These are phyloP conservation scores for Solea senegalensis DNA, from an alignment of 2,113 vertebrate species.

Conservation along the genomic window DNA sequence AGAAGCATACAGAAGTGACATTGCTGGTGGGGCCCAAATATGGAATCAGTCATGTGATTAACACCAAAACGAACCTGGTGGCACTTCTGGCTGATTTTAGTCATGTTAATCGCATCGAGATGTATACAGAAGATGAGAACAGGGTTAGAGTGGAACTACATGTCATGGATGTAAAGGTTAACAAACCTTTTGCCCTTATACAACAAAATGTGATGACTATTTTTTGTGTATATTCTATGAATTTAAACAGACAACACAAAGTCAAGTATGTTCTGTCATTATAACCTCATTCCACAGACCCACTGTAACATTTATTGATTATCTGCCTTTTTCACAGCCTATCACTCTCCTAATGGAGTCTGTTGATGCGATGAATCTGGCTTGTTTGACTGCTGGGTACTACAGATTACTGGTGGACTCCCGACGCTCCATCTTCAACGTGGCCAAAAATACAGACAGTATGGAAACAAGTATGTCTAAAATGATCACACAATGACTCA, in stretches of 20 bases:
- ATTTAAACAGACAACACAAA: background rate
- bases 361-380: conserved; percentile 97
- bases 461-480: conserved; percentile 76
- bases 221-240: conserved; percentile 11
- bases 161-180: conserved; percentile 96
- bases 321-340: conserved; percentile 84
- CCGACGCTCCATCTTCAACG: conserved; percentile 96
- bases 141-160: conserved; percentile 94
- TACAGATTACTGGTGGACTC: conserved; percentile 96
- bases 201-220: background rate
- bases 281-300: conserved; percentile 31
- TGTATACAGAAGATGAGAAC: conserved; percentile 95
- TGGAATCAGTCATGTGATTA: conserved; percentile 98
- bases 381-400: conserved; percentile 97
- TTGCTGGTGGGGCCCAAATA: conserved; percentile 94
- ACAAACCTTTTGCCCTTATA: background rate
- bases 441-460: conserved; percentile 88
- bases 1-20: conserved; percentile 96
- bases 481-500: conserved; percentile 3
- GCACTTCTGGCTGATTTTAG: conserved; percentile 97
- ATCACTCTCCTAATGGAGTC: conserved; percentile 97
- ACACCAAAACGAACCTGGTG: conserved; percentile 97
- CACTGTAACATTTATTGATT: conserved; percentile 23
- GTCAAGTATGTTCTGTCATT: conserved; percentile 28
- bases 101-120: conserved; percentile 98